Percentiles rank a stretch among this genome's conserved stretches.
phyloP scores from a whole-genome alignment of 1,140 invertebrate species.

The Anoplophora glabripennis region DNA sequence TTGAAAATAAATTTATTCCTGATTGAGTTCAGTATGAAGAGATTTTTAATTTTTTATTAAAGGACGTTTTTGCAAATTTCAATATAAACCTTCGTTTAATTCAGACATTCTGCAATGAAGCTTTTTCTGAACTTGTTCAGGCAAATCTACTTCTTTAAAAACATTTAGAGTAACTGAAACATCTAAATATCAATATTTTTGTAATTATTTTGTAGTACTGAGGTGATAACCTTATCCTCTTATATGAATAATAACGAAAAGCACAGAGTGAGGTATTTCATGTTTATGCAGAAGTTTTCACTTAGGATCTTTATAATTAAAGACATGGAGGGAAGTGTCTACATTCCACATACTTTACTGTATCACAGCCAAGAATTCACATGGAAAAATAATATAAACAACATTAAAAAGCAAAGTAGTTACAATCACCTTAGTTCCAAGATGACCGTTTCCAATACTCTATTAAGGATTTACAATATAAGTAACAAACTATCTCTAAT shows the following conservation, averaged over 20 bases:
- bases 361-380: conserved; percentile 52
- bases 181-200: no score
- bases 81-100: no score
- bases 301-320: conserved; percentile 31
- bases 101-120: no score
- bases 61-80: no score
- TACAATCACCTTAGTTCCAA: conserved; percentile 2
- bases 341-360: conserved; percentile 49
- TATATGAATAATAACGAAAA: conserved; percentile 25
- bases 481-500: conserved; percentile 31
- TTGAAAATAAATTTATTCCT: no score
- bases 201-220: no score
- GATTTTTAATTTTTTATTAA: no score
- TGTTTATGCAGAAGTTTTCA: conserved; percentile 30
- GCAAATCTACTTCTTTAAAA: no score
- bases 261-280: conserved; percentile 39
- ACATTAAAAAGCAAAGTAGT: conserved; percentile 37
- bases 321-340: conserved; percentile 45
- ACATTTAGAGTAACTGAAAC: no score
- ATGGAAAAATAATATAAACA: conserved; percentile 45
- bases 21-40: no score
- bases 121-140: no score
- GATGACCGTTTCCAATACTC: conserved; percentile 25
- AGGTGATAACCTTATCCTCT: no score
- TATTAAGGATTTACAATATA: conserved; percentile 27